phyloP scores from a whole-genome alignment of 2,113 vertebrate genomes.

The Percopsis transmontana region DNA sequence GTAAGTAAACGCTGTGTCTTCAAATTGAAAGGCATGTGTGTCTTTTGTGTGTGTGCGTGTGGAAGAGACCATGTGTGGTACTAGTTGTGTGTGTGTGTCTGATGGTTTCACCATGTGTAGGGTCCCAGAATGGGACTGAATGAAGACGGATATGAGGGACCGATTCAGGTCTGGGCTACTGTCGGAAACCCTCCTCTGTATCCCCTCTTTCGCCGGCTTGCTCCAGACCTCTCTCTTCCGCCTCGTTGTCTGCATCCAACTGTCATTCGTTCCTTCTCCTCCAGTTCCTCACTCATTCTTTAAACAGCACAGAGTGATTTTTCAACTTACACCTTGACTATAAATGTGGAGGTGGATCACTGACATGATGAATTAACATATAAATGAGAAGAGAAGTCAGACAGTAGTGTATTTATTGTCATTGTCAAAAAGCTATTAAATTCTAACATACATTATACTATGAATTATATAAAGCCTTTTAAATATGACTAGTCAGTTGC shows the following conservation, averaged over 20 bases:
- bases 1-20: slow-evolving; percentile 63
- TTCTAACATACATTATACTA: no score
- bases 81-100: slow-evolving; percentile 20
- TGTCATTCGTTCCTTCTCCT: not conserved
- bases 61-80: slow-evolving; percentile 21
- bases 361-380: no score
- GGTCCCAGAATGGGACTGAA: slow-evolving; percentile 61
- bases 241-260: not conserved
- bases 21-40: not conserved
- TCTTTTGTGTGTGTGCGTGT: not conserved
- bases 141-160: slow-evolving; percentile 71
- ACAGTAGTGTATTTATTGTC: no score
- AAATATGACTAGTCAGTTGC: no score
- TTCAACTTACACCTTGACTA: no score
- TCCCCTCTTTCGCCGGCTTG: slow-evolving; percentile 33
- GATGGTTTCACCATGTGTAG: slow-evolving; percentile 72
- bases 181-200: slow-evolving; percentile 65
- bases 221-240: slow-evolving; percentile 14
- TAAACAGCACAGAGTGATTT: not conserved
- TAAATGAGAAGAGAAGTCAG: no score
- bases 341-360: no score
- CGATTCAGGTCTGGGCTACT: slow-evolving; percentile 73
- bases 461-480: no score
- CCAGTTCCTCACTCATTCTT: slow-evolving; percentile 1
- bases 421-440: no score